phyloP scores from a whole-genome alignment of 2,888 invertebrate species.

The Synergus umbraculus region DNA sequence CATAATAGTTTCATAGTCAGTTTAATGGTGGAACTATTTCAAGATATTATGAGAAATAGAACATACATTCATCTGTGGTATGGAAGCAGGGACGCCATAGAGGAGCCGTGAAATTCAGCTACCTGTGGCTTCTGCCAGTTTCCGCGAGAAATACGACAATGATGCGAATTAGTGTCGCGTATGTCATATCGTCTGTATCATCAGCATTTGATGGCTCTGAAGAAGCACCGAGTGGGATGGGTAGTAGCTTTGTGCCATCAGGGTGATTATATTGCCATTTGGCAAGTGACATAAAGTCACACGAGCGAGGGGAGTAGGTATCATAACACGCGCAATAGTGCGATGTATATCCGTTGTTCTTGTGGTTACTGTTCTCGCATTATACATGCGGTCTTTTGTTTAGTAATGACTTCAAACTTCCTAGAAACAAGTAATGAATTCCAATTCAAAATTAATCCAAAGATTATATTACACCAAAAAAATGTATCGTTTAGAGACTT shows the following conservation, averaged over 20 bases:
- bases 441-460: background rate
- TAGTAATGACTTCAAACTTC: constrained; percentile 23
- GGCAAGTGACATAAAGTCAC: constrained; percentile 68
- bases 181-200: constrained; percentile 75
- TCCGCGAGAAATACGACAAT: constrained; percentile 67
- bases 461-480: background rate
- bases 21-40: background rate
- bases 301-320: constrained; percentile 60
- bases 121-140: constrained; percentile 71
- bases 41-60: background rate
- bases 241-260: constrained; percentile 75
- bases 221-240: constrained; percentile 62
- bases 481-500: too few species aligned
- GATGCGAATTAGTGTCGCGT: constrained; percentile 70
- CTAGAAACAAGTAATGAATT: constrained; percentile 18
- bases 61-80: background rate
- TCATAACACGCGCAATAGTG: constrained; percentile 57
- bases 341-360: constrained; percentile 45
- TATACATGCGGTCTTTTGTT: constrained; percentile 60
- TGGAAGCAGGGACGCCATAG: background rate
- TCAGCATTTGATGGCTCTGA: constrained; percentile 73
- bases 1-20: background rate
- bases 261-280: constrained; percentile 75
- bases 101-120: constrained; percentile 17
- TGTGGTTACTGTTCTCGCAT: constrained; percentile 49